Percentiles rank a stretch among this genome's conserved stretches.
Evolutionary conservation across 2,888 invertebrate species (phyloP).

Genomic region (Alcis repandata): DNA sequence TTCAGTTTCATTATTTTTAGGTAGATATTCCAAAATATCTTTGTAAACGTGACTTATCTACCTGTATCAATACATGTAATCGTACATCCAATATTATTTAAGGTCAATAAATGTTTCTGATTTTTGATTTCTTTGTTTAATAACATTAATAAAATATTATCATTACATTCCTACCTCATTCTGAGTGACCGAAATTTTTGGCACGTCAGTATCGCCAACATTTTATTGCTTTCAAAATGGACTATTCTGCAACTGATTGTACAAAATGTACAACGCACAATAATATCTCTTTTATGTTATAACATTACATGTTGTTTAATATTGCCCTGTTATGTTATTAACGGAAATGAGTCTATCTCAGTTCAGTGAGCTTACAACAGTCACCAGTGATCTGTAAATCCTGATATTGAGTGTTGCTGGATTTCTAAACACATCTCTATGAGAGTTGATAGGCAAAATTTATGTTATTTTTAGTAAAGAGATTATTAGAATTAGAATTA

Average conservation of each 20-base stretch:
- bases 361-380: constrained; percentile 24
- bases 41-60: too few species aligned
- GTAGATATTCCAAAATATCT: too few species aligned
- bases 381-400: constrained; percentile 32
- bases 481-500: too few species aligned
- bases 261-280: neutral
- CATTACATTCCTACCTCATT: neutral
- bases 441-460: too few species aligned
- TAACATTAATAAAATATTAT: neutral
- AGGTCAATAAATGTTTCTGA: too few species aligned
- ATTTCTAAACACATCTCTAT: neutral
- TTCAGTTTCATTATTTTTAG: too few species aligned
- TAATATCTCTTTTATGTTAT: neutral
- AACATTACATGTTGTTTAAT: constrained; percentile 2
- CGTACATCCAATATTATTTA: too few species aligned
- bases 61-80: too few species aligned
- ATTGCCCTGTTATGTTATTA: constrained; percentile 27
- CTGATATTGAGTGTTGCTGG: constrained; percentile 4
- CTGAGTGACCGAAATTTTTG: neutral
- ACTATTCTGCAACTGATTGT: neutral
- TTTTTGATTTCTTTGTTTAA: too few species aligned
- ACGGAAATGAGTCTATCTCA: constrained; percentile 26
- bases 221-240: constrained; percentile 9
- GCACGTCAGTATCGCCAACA: constrained; percentile 7
- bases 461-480: too few species aligned